Evolutionary conservation across 2,797 vertebrate genomes (phyloP).

Genomic region (Neosalanx taihuensis): DNA sequence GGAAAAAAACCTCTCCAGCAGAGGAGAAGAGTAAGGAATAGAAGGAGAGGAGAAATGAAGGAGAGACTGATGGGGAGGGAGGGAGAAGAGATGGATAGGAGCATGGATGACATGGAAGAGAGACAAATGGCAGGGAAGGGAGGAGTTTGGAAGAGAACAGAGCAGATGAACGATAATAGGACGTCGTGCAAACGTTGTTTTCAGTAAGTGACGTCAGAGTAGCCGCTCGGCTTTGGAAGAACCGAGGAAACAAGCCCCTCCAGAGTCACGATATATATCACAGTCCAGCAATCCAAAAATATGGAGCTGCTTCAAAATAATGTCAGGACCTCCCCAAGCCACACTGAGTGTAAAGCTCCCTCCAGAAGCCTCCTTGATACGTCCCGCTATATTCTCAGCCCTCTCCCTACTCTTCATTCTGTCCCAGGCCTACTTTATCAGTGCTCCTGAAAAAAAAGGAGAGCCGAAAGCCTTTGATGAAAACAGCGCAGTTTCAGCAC

Average conservation of each 20-base stretch:
- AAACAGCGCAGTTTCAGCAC: conserved; percentile 53
- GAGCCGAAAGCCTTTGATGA: conserved; percentile 54
- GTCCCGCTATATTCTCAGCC: background rate
- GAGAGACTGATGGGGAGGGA: background rate
- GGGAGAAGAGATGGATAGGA: conserved; percentile 6
- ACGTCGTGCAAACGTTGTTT: background rate
- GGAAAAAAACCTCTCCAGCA: conserved; percentile 49
- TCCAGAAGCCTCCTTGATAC: background rate
- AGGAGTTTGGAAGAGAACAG: background rate
- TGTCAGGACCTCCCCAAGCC: background rate
- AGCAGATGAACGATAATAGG: background rate
- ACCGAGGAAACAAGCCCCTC: no score
- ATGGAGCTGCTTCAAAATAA: background rate
- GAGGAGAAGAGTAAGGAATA: conserved; percentile 38
- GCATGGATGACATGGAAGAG: background rate
- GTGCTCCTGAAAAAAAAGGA: conserved; percentile 45
- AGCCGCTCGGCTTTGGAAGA: background rate
- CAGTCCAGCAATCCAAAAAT: background rate
- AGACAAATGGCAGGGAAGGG: background rate
- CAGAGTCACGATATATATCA: background rate
- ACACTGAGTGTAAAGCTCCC: background rate
- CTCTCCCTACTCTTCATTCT: conserved; percentile 14
- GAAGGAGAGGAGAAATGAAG: conserved; percentile 33
- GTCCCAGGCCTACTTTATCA: conserved; percentile 33
- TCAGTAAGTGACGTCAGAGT: background rate